Evolutionary conservation across 1,140 invertebrate genomes (phyloP).

Genomic region (Danaus plexippus): DNA sequence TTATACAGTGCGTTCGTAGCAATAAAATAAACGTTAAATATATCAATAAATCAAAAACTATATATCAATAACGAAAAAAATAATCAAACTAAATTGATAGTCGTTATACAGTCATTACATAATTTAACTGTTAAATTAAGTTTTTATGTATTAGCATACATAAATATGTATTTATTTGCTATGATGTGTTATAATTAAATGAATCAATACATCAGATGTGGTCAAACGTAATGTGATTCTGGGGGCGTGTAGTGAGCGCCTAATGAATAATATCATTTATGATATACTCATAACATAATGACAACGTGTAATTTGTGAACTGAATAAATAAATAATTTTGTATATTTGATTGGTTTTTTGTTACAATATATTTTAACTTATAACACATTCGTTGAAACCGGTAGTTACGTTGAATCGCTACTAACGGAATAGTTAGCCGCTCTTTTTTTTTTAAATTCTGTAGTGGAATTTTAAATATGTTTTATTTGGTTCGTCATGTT

Average conservation of each 20-base stretch:
- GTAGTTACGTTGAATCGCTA: too few species aligned
- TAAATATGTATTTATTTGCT: too few species aligned
- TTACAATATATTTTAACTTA: background rate
- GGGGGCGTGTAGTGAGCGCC: constrained; percentile 15
- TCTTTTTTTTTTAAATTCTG: too few species aligned
- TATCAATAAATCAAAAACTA: constrained; percentile 1
- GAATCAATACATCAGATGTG: constrained; percentile 11
- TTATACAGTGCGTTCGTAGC: constrained; percentile 2
- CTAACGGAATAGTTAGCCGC: too few species aligned
- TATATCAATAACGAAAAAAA: too few species aligned
- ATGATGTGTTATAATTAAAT: constrained; percentile 7
- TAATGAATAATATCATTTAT: constrained; percentile 26
- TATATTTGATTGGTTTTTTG: constrained; percentile 13
- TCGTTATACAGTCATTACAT: constrained; percentile 7
- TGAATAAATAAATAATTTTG: constrained; percentile 25
- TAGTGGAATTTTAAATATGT: too few species aligned
- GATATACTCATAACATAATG: constrained; percentile 22
- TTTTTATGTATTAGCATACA: too few species aligned
- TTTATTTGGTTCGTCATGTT: too few species aligned
- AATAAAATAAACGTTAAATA: background rate
- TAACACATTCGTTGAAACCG: too few species aligned
- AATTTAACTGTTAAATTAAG: too few species aligned
- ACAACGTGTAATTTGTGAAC: constrained; percentile 26
- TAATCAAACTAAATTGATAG: constrained; percentile 4
- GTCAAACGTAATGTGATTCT: constrained; percentile 15